These are phyloP conservation scores for Drosophila dives DNA, from an alignment of 2,888 invertebrate species.

Conservation along the genomic window DNA sequence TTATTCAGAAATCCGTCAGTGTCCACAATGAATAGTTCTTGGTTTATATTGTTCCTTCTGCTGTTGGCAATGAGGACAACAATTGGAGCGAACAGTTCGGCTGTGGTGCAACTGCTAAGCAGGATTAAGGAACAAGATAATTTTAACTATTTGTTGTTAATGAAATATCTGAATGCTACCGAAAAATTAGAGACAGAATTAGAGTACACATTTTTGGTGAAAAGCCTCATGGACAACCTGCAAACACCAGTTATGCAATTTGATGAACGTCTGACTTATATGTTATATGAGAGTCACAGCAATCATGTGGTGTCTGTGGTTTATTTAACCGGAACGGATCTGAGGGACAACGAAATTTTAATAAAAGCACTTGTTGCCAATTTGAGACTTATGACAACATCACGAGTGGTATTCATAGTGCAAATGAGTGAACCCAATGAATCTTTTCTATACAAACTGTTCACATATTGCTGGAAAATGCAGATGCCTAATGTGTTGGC, in stretches of 20 bases:
- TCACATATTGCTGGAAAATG: slow-evolving; percentile 66
- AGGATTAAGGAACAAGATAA: slow-evolving; percentile 36
- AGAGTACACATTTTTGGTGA: slow-evolving; percentile 26
- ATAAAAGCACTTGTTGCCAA: slow-evolving; percentile 59
- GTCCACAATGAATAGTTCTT: slow-evolving; percentile 42
- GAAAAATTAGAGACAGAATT: neutral
- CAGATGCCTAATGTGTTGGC: slow-evolving; percentile 74
- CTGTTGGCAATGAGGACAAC: slow-evolving; percentile 15
- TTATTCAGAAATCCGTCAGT: slow-evolving; percentile 44
- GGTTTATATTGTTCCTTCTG: slow-evolving; percentile 20
- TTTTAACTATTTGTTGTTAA: slow-evolving; percentile 57
- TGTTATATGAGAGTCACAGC: slow-evolving; percentile 53
- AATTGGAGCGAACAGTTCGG: slow-evolving; percentile 4
- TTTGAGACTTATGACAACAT: slow-evolving; percentile 68
- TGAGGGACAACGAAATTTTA: slow-evolving; percentile 51
- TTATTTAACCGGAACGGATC: slow-evolving; percentile 34
- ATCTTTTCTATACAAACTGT: slow-evolving; percentile 50
- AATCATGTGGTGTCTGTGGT: slow-evolving; percentile 64
- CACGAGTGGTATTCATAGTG: slow-evolving; percentile 72
- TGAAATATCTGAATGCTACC: slow-evolving; percentile 40
- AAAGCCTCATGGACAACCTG: slow-evolving; percentile 50
- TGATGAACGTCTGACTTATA: slow-evolving; percentile 64
- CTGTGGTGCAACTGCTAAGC: slow-evolving; percentile 45
- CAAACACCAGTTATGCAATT: slow-evolving; percentile 66
- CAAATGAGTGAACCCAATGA: slow-evolving; percentile 30